Conservation (phyloP, 2,888 invertebrate genomes). For the Cordilura impudica region DNA sequence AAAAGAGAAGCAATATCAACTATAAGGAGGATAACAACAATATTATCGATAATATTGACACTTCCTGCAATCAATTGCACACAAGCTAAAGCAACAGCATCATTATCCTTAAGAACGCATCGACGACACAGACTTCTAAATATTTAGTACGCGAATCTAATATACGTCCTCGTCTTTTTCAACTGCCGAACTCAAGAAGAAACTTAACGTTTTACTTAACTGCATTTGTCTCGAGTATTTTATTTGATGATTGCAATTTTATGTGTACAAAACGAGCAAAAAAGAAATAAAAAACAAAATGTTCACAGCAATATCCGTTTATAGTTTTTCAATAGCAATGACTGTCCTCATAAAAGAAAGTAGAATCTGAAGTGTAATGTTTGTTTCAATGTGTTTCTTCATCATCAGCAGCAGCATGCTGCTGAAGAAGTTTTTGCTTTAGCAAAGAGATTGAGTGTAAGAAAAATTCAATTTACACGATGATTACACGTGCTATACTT, state of each 20-base stretch:
- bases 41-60: constrained; percentile 69
- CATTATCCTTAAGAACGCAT: constrained; percentile 44
- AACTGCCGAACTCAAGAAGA: background rate
- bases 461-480: constrained; percentile 60
- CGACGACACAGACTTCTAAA: constrained; percentile 23
- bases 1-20: constrained; percentile 46
- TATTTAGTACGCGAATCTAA: background rate
- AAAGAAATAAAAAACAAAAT: constrained; percentile 47
- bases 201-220: constrained; percentile 41
- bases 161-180: constrained; percentile 2
- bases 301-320: constrained; percentile 61
- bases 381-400: background rate
- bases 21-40: constrained; percentile 62
- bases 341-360: constrained; percentile 29
- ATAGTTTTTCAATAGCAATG: constrained; percentile 55
- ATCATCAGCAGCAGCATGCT: background rate
- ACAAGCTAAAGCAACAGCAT: constrained; percentile 40
- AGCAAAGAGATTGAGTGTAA: background rate
- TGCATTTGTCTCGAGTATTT: constrained; percentile 54
- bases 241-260: constrained; percentile 55
- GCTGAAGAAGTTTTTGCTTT: background rate
- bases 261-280: constrained; percentile 19
- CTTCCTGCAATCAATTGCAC: constrained; percentile 64
- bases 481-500: constrained; percentile 59
- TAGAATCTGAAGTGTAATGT: background rate